Base-by-base conservation (phyloP, 23 tunicate genomes). In the Styela plicata region DNA sequence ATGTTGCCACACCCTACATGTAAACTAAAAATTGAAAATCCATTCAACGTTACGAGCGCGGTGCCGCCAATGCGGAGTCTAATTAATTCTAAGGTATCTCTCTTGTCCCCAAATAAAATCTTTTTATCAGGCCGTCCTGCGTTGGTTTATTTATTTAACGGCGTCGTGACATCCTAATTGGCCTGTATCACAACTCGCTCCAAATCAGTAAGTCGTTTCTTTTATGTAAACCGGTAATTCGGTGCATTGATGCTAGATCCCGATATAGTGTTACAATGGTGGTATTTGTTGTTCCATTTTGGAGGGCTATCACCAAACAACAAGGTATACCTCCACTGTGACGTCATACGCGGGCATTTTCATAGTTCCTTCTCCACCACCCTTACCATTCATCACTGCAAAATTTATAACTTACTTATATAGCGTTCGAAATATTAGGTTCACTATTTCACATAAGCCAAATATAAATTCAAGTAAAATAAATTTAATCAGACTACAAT, bases 291-390 rank as follows among this genome's bases (percentile, higher is more conserved):
- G 81, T 76, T 33, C 52, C 66, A 76, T 26, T 1, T 27, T 67
- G 31, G 31, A 52, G 27, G 1, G 2, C 19, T 7, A 44, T 25
- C 18, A 21, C 24, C 64, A 76, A 76, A 76, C 81, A 76, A 76
- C 81, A 76, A 76, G 81, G 81, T 76, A 76, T 76, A 76, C 81
- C 81, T 76, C 81, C 81, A 76, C 81, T 76, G 81, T 76, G 81
- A 76, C 81, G 81, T 76, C 81, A 76, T 76, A 76, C 18, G 18
- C 81, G 81, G 81, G 81, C 81, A 76, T 76, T 76, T 66, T 66
- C 70, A 66, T 17, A 66, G 17, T 17, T 17, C 17, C 70, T 10
- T 17, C 70, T 18, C 70, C 17, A 66, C 10, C 18, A 18, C 64
- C 20, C 20, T 20, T 18, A 18, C 64, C 64, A 57, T 20, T 20